Evolutionary conservation across 2,113 vertebrate species (phyloP), one percentile per base, ranked within the genome.

Genomic region (Phycodurus eques): DNA sequence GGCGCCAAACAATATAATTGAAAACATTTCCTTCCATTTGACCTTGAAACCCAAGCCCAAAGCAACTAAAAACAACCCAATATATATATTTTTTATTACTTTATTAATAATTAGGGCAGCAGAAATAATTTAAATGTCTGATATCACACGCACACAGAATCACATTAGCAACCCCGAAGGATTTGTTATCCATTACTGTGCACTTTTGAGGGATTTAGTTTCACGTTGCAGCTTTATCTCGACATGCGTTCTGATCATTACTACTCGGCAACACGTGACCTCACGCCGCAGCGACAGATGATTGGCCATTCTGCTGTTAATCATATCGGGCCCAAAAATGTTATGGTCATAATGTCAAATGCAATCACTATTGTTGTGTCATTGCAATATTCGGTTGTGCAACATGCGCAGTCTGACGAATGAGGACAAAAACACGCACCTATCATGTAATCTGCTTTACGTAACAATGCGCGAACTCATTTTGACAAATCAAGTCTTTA

Each of bases 391-490:
- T 31, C 49, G 20, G 22, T 5, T 43, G 33, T 68, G 43, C 10
- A 60, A 2, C 15, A 70, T 68, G 19, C 31, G 20, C 12, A 5
- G 1, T 27, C 1, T 59, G 56, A 27, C 22, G 11, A 57, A 57
- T 27, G 3, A 47, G 33, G 53, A 31, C 27, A 27, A 63, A 61
- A 33, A 10, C 8, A 17, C 54, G 1, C 61, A 27, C 80, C 8
- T 74, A 46, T 42, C 15, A 27, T 59, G 56, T 82, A 79, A 88
- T 87, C 84, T 81, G 68, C 64, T 20, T 88, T 91, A 89, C 64
- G 63, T 88, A 91, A 89, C 83, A 59, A 22, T 10, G 4, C 4
- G 22, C 13, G 4, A 19, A 51, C 15, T 51, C 49, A 49, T 49
- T 4, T 49, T 14, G 5, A 49, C 47, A 49, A 49, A 15, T 14